phyloP scores from a whole-genome alignment of 2,113 vertebrate genomes.

The Spilogale gracilis region DNA sequence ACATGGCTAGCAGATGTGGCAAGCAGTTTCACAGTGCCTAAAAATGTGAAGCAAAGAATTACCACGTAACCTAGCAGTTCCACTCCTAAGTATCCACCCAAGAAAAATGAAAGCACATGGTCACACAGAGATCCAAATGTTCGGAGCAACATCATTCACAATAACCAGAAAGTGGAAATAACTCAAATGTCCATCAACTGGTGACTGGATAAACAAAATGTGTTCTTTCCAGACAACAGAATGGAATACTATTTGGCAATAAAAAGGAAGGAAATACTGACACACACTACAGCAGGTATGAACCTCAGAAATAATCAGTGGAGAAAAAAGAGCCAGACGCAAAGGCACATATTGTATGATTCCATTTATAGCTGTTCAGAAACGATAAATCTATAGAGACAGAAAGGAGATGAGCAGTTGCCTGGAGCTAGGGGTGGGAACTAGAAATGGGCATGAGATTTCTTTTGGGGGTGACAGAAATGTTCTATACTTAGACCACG shows the following conservation, averaged over 20 bases:
- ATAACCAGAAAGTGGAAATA: neutral
- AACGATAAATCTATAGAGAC: neutral
- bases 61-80: neutral
- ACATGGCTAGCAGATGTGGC: neutral
- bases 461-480: neutral
- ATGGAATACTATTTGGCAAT: neutral
- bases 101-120: conserved; percentile 26
- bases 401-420: neutral
- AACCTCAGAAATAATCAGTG: neutral
- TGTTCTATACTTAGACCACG: neutral
- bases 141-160: neutral
- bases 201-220: neutral
- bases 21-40: neutral
- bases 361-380: neutral
- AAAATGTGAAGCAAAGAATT: neutral
- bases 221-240: neutral
- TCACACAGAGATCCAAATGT: neutral
- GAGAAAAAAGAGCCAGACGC: neutral
- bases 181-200: neutral
- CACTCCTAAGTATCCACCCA: neutral
- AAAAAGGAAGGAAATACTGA: neutral
- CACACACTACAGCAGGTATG: neutral
- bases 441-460: neutral
- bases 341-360: neutral
- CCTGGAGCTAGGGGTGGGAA: neutral